Evolutionary conservation across 2,888 invertebrate species (phyloP).

Genomic region (Strigamia transsilvanica): DNA sequence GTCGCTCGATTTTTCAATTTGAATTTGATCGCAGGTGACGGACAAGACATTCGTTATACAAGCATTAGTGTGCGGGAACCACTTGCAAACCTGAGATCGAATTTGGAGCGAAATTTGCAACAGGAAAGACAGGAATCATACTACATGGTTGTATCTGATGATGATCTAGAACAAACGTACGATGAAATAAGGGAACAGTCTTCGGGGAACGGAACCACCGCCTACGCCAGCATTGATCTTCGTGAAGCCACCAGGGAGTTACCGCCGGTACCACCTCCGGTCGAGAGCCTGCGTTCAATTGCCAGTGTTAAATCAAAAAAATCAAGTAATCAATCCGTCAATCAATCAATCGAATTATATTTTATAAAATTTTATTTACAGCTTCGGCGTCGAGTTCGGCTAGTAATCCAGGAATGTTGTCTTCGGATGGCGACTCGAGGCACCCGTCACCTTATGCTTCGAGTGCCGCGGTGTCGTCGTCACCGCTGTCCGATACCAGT

Average conservation of each 20-base stretch:
- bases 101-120: conserved; percentile 65
- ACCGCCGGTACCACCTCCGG: conserved; percentile 52
- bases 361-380: neutral
- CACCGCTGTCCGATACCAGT: conserved; percentile 22
- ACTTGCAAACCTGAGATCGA: conserved; percentile 77
- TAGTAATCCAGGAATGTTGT: neutral
- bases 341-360: neutral
- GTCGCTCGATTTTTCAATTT: neutral
- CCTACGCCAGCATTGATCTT: conserved; percentile 38
- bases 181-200: conserved; percentile 50
- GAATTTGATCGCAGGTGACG: neutral
- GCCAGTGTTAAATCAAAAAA: conserved; percentile 44
- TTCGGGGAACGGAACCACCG: neutral
- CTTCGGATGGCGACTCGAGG: neutral
- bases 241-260: neutral
- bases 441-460: conserved; percentile 23
- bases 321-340: neutral
- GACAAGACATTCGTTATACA: conserved; percentile 72
- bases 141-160: conserved; percentile 52
- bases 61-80: conserved; percentile 91
- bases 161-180: conserved; percentile 53
- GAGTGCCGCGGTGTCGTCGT: conserved; percentile 35
- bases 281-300: conserved; percentile 50
- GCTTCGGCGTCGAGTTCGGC: neutral
- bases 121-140: conserved; percentile 50